Percentiles rank a stretch among this genome's conserved stretches.
Evolutionary conservation across 2,888 invertebrate species (phyloP).

Genomic region (Anaspis maculata): DNA sequence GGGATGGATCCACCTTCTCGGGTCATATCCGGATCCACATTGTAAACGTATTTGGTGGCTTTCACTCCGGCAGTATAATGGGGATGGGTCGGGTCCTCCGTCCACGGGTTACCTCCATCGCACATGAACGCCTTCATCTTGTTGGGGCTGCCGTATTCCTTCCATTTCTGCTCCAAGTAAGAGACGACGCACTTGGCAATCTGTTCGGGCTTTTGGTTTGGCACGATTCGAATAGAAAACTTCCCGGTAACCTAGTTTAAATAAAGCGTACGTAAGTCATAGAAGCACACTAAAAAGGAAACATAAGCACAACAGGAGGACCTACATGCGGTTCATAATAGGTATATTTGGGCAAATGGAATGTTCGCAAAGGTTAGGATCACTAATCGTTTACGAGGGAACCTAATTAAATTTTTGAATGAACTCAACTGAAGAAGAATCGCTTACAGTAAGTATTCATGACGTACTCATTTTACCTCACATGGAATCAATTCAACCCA

Average conservation of each 20-base stretch:
- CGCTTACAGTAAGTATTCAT: too few species aligned
- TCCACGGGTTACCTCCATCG: conserved; percentile 80
- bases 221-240: conserved; percentile 95
- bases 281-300: too few species aligned
- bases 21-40: conserved; percentile 86
- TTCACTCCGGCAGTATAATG: conserved; percentile 84
- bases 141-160: conserved; percentile 76
- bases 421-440: too few species aligned
- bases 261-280: too few species aligned
- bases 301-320: too few species aligned
- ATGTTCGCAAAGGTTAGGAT: too few species aligned
- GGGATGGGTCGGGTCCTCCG: conserved; percentile 84
- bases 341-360: too few species aligned
- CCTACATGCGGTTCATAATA: too few species aligned
- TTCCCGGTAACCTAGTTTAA: conserved; percentile 95
- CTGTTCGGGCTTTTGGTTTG: conserved; percentile 78
- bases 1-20: conserved; percentile 98
- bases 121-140: conserved; percentile 51
- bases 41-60: conserved; percentile 78
- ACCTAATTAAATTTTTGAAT: too few species aligned
- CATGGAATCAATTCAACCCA: too few species aligned
- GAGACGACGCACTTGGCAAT: conserved; percentile 72
- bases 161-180: conserved; percentile 72
- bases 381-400: too few species aligned
- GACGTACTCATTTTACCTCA: too few species aligned